Conservation (phyloP, 2,113 vertebrate genomes). For the Elephas maximus region DNA sequence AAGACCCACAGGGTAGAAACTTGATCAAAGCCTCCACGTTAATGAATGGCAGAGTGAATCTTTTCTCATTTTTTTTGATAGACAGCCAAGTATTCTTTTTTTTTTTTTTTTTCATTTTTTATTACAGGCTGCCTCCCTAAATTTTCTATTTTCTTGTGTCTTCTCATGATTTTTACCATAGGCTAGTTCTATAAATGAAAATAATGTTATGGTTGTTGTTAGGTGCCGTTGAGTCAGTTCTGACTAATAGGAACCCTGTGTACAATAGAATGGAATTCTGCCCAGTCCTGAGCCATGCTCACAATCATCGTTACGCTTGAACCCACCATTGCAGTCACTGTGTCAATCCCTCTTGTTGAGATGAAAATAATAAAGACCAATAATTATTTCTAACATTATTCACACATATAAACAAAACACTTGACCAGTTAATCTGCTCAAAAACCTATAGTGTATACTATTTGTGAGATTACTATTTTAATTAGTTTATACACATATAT, state of each 20-base stretch:
- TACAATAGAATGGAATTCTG: no score
- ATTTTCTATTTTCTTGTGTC: not conserved
- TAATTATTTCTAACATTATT: not conserved
- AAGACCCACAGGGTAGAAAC: not conserved
- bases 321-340: no score
- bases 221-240: no score
- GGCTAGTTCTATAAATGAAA: not conserved
- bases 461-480: not conserved
- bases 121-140: not conserved
- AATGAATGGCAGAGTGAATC: not conserved
- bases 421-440: not conserved
- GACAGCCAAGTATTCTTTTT: not conserved
- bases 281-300: no score
- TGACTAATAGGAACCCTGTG: no score
- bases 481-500: not conserved
- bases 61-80: not conserved
- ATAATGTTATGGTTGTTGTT: no score
- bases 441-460: not conserved
- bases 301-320: no score
- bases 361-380: not conserved
- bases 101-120: no score
- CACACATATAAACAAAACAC: not conserved
- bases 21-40: not conserved
- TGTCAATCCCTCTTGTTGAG: no score
- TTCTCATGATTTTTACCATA: not conserved